phyloP scores from a whole-genome alignment of 2,113 vertebrate species.

The Rhabdomys dilectus region DNA sequence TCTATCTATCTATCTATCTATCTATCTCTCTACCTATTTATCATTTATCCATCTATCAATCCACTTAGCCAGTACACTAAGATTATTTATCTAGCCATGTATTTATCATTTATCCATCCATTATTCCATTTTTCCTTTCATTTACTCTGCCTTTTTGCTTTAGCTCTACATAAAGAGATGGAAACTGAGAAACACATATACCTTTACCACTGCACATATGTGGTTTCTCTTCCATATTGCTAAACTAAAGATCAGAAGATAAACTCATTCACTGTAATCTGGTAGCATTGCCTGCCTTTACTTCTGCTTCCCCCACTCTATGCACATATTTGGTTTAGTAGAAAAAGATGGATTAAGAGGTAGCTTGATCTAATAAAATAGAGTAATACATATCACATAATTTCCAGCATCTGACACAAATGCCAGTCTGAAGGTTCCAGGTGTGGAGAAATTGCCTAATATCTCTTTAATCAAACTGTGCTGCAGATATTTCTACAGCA shows the following conservation, averaged over 20 bases:
- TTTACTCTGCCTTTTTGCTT: neutral
- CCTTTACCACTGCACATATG: neutral
- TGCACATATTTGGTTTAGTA: neutral
- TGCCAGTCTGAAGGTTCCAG: neutral
- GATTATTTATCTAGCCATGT: too few relatives aligned
- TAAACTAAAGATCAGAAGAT: neutral
- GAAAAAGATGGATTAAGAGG: neutral
- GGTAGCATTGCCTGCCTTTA: neutral
- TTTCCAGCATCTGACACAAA: neutral
- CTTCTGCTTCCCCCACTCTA: neutral
- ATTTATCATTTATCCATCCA: neutral
- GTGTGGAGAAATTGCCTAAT: neutral
- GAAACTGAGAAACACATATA: neutral
- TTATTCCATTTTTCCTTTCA: neutral
- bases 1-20: neutral
- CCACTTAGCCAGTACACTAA: too few relatives aligned
- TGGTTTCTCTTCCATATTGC: neutral
- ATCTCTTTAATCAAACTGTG: neutral
- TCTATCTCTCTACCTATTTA: neutral
- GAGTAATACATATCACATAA: neutral
- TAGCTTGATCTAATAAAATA: neutral
- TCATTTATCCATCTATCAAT: neutral
- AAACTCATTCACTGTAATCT: neutral
- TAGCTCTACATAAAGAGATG: neutral
- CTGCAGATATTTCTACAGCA: neutral